Conservation (phyloP, 2,113 vertebrate species). For the Lagenorhynchus albirostris region DNA sequence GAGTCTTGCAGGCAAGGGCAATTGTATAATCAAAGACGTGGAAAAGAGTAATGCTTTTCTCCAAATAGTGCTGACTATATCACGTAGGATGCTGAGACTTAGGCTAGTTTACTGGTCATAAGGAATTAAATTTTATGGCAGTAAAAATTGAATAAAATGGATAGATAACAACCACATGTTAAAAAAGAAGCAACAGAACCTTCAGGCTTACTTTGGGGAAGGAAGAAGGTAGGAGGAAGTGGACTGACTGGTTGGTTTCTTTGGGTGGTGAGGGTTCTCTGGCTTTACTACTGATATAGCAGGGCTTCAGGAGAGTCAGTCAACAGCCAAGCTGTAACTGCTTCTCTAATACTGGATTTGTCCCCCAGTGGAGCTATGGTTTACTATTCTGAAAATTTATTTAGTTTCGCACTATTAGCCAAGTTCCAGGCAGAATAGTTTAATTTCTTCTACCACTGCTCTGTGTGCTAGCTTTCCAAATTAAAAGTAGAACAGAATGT, state of each 20-base stretch:
- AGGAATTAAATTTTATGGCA: neutral
- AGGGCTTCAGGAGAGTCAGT: neutral
- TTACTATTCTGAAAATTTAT: slow-evolving; percentile 9
- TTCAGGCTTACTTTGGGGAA: neutral
- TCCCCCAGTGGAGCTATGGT: slow-evolving; percentile 4
- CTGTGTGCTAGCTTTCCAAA: neutral
- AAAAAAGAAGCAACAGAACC: neutral
- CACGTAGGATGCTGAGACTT: neutral
- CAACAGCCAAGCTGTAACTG: neutral
- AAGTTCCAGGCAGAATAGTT: slow-evolving; percentile 11
- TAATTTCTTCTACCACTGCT: slow-evolving; percentile 14
- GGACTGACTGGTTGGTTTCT: neutral
- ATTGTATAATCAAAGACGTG: neutral
- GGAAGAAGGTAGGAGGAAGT: neutral
- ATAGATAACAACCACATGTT: neutral
- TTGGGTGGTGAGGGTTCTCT: neutral
- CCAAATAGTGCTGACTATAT: neutral
- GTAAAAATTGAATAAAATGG: neutral
- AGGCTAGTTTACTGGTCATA: neutral
- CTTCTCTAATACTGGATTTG: neutral
- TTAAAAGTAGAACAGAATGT: slow-evolving; percentile 13
- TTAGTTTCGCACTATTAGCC: slow-evolving; percentile 39
- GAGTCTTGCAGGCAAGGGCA: neutral
- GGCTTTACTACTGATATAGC: too few species aligned
- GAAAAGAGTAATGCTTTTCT: neutral